phyloP scores from a whole-genome alignment of 2,113 vertebrate species.

The Heterotilapia buettikoferi region DNA sequence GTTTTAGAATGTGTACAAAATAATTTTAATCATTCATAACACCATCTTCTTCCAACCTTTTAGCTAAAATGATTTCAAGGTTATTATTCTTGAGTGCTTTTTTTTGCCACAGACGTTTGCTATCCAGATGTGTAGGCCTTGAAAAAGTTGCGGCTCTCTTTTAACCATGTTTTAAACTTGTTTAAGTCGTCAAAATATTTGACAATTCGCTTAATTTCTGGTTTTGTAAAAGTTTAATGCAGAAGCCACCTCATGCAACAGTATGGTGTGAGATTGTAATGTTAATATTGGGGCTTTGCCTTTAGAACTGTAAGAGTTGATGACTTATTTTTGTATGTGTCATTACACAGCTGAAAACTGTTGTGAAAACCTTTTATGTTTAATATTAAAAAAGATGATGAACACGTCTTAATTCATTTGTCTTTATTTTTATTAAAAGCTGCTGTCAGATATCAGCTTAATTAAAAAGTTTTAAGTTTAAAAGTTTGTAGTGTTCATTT shows the following conservation, averaged over 20 bases:
- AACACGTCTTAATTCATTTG: not conserved
- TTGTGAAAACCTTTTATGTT: not conserved
- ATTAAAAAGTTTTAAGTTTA: not conserved
- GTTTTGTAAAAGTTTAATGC: not conserved
- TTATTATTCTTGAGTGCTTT: not conserved
- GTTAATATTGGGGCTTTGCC: not conserved
- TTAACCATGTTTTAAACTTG: not conserved
- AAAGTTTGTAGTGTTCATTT: not conserved
- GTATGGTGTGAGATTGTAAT: not conserved
- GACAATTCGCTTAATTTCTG: not conserved
- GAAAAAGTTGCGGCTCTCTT: not conserved
- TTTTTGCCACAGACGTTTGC: not conserved
- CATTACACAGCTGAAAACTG: not conserved
- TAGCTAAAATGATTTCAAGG: not conserved
- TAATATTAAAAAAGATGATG: not conserved
- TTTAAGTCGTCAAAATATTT: not conserved
- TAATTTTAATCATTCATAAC: constrained; percentile 49
- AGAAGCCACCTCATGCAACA: not conserved
- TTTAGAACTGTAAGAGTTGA: not conserved
- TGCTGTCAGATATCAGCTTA: not conserved
- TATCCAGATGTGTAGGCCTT: not conserved
- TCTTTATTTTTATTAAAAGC: not conserved
- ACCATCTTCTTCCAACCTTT: not conserved
- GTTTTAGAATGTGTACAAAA: constrained; percentile 71
- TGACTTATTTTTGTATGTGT: not conserved